Evolutionary conservation across 2,888 invertebrate genomes (phyloP).

Genomic region (Proisotoma minuta): DNA sequence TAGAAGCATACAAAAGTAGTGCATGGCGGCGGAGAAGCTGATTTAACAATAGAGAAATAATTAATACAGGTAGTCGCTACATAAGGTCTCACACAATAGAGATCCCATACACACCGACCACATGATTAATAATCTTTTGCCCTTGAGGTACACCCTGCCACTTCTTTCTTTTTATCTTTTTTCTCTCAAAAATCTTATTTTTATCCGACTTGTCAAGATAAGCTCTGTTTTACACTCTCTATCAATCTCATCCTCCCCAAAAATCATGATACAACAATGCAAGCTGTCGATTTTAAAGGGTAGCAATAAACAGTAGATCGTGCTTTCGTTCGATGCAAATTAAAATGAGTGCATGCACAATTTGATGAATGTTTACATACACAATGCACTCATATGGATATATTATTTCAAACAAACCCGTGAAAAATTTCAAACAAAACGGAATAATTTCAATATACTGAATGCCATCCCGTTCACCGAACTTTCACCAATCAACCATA

Average conservation of each 20-base stretch:
- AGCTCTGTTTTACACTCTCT: conserved; percentile 1
- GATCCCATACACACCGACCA: conserved; percentile 5
- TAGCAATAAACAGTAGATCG: no score
- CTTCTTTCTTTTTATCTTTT: background rate
- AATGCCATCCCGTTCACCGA: background rate
- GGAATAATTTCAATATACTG: background rate
- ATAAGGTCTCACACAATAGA: conserved; percentile 12
- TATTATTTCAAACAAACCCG: background rate
- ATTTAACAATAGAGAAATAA: conserved; percentile 45
- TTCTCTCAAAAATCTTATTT: conserved; percentile 1
- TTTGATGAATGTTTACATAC: conserved; percentile 1
- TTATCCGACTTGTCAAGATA: conserved; percentile 2
- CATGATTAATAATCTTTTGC: conserved; percentile 33
- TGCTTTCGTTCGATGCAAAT: background rate
- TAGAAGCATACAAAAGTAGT: no score
- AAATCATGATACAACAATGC: no score
- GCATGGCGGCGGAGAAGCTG: conserved; percentile 13
- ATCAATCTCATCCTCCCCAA: no score
- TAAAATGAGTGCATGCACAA: conserved; percentile 3
- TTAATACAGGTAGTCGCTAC: conserved; percentile 43
- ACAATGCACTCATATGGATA: background rate
- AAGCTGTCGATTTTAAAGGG: no score
- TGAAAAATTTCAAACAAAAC: background rate
- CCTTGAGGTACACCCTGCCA: conserved; percentile 24
- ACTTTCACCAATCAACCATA: background rate